phyloP scores from a whole-genome alignment of 2,113 vertebrate species.

The Peromyscus polionotus region DNA sequence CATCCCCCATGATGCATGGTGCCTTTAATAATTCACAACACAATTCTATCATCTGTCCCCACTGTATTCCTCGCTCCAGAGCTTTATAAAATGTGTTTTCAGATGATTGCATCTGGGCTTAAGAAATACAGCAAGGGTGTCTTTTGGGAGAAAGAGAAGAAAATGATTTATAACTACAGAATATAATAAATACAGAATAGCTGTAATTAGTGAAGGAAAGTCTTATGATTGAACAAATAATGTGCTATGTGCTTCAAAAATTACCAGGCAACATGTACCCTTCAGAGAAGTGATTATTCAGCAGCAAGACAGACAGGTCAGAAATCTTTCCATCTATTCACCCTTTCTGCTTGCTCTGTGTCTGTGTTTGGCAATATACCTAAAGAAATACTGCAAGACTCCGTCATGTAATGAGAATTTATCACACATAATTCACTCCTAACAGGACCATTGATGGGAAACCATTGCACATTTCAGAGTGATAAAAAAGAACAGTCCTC shows the following conservation, averaged over 20 bases:
- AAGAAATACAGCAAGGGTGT: conserved; percentile 7
- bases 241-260: background rate
- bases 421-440: background rate
- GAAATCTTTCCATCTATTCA: background rate
- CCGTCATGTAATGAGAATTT: background rate
- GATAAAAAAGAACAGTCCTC: background rate
- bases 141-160: conserved; percentile 35
- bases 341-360: background rate
- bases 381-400: background rate
- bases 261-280: background rate
- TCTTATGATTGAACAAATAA: background rate
- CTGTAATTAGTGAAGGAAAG: conserved; percentile 17
- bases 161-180: conserved; percentile 34
- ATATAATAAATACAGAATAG: background rate
- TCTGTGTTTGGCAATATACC: background rate
- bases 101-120: conserved; percentile 15
- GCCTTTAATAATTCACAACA: conserved; percentile 53
- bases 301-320: background rate
- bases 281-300: background rate
- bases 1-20: background rate
- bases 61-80: background rate
- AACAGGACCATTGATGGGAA: background rate
- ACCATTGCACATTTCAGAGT: background rate
- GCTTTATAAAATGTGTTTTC: conserved; percentile 55
- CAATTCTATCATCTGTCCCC: conserved; percentile 3